Conservation (phyloP, 2,113 vertebrate species). For the Rhabdornis inornatus region DNA sequence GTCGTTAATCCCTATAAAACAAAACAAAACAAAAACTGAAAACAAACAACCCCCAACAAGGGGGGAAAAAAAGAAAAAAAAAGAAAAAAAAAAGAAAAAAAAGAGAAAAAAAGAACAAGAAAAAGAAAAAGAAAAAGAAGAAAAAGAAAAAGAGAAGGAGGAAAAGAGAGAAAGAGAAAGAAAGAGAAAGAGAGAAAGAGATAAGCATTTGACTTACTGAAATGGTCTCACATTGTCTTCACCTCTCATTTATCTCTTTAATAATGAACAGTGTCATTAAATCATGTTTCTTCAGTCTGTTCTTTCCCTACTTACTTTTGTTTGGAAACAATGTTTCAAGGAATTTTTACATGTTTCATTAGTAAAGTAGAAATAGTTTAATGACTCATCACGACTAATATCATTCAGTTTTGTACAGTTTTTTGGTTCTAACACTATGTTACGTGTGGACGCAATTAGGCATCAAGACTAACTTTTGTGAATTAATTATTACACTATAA, state of each 20-base stretch:
- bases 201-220: neutral
- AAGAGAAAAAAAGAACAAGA: too few species aligned
- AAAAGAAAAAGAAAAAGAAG: fast-evolving
- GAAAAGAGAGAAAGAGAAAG: too few species aligned
- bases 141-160: neutral
- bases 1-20: neutral
- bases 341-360: neutral
- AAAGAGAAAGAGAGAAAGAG: neutral
- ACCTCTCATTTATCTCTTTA: neutral
- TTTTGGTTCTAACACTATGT: neutral
- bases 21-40: neutral
- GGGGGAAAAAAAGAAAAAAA: fast-evolving
- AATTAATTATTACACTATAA: neutral
- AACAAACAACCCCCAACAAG: fast-evolving
- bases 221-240: neutral
- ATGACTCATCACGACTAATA: neutral
- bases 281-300: neutral
- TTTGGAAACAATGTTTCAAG: neutral
- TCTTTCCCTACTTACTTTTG: neutral
- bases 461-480: neutral
- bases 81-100: too few species aligned
- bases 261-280: neutral
- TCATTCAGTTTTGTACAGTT: neutral
- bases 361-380: neutral
- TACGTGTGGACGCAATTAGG: neutral